Conservation (phyloP, 1,140 invertebrate genomes). For the Drosophila punjabiensis region DNA sequence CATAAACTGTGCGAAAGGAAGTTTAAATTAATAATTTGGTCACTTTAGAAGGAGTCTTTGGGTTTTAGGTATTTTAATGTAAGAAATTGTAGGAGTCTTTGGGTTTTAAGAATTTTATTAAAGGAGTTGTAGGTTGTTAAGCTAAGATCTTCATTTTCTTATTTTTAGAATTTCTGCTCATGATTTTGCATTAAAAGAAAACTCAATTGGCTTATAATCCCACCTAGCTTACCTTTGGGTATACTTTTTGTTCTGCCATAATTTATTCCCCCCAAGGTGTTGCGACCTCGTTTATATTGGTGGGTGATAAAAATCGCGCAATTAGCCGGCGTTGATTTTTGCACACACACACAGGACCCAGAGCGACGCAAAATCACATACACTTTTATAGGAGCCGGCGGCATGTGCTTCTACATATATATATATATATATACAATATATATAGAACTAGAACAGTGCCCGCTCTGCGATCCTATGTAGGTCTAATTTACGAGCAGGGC, state of each 20-base stretch:
- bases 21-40: slow-evolving; percentile 1
- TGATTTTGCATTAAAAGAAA: not conserved
- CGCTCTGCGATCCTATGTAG: slow-evolving; percentile 48
- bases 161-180: not conserved
- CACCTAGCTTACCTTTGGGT: not conserved
- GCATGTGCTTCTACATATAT: slow-evolving; percentile 3
- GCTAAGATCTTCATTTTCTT: too few species aligned
- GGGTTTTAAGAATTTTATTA: too few species aligned
- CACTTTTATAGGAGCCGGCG: not conserved
- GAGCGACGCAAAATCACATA: slow-evolving; percentile 21
- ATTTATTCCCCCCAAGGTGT: slow-evolving; percentile 41
- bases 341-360: slow-evolving; percentile 60
- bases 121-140: too few species aligned
- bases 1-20: slow-evolving; percentile 14
- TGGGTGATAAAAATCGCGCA: slow-evolving; percentile 75
- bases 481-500: slow-evolving; percentile 73
- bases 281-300: slow-evolving; percentile 67
- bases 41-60: not conserved
- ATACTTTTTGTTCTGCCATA: slow-evolving; percentile 13
- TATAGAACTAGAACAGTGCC: slow-evolving; percentile 55
- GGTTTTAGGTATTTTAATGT: not conserved
- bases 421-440: slow-evolving; percentile 15
- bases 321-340: slow-evolving; percentile 80
- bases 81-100: not conserved
- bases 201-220: slow-evolving; percentile 17